These are phyloP conservation scores for Symphodus melops DNA, from an alignment of 2,113 vertebrate species.

Conservation along the genomic window DNA sequence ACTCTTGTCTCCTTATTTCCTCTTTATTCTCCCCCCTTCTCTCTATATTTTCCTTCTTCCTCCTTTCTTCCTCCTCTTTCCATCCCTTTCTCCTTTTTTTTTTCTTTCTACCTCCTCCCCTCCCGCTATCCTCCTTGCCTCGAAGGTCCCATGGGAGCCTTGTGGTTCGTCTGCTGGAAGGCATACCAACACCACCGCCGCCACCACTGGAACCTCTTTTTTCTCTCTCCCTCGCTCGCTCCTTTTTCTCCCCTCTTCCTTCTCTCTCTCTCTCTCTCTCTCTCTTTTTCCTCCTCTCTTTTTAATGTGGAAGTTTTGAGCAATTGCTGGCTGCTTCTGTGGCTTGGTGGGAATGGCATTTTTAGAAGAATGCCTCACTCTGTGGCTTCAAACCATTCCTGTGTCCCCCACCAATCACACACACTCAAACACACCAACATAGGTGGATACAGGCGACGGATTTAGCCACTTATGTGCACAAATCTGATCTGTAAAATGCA, in stretches of 20 bases:
- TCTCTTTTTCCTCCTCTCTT: constrained; percentile 65
- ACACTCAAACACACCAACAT: constrained; percentile 45
- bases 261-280: constrained; percentile 51
- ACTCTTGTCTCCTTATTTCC: constrained; percentile 32
- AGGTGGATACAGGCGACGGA: constrained; percentile 46
- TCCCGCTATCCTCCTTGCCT: constrained; percentile 56
- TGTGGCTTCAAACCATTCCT: constrained; percentile 82
- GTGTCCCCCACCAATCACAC: constrained; percentile 55
- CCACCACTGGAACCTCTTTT: constrained; percentile 82
- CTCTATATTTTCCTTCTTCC: constrained; percentile 7
- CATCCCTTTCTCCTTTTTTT: constrained; percentile 25
- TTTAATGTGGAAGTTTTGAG: constrained; percentile 88
- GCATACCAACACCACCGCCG: constrained; percentile 79
- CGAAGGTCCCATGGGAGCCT: constrained; percentile 75
- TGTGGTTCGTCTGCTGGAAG: constrained; percentile 83
- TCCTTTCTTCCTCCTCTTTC: constrained; percentile 39
- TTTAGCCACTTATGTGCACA: constrained; percentile 33
- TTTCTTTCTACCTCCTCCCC: background rate
- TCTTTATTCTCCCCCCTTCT: constrained; percentile 22
- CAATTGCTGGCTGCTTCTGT: constrained; percentile 84
- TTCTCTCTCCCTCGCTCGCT: constrained; percentile 54
- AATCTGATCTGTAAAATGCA: constrained; percentile 38
- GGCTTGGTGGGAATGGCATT: constrained; percentile 85
- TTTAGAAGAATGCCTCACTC: constrained; percentile 85
- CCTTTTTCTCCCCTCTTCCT: constrained; percentile 27